A percentile compares a stretch with the other conserved stretches of the same genome.
phyloP scores from a whole-genome alignment of 2,113 vertebrate species.

The Pogonocichla stellata region DNA sequence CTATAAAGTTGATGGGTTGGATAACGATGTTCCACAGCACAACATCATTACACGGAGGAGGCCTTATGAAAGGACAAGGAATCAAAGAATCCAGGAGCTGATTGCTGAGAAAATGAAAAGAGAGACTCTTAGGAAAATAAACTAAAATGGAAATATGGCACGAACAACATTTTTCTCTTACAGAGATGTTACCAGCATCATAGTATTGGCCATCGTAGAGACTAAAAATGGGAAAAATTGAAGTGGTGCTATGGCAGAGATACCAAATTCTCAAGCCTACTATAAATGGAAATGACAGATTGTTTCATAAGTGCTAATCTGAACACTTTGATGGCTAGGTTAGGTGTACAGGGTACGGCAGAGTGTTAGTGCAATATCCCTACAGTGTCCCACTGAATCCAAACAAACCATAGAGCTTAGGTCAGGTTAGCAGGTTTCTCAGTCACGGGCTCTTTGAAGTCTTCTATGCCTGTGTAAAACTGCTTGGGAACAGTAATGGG shows the following conservation, averaged over 20 bases:
- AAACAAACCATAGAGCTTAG: background rate
- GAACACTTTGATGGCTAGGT: slow-evolving; percentile 19
- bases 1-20: slow-evolving; percentile 71
- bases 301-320: slow-evolving; percentile 36
- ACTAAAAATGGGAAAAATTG: background rate
- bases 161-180: slow-evolving; percentile 78
- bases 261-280: slow-evolving; percentile 57
- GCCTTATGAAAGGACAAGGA: slow-evolving; percentile 87
- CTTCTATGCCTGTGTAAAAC: background rate
- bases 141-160: slow-evolving; percentile 72
- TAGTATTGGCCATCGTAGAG: slow-evolving; percentile 5
- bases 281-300: slow-evolving; percentile 25
- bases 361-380: slow-evolving; percentile 56
- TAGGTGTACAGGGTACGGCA: slow-evolving; percentile 29
- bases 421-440: slow-evolving; percentile 22
- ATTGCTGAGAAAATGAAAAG: slow-evolving; percentile 85
- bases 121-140: slow-evolving; percentile 83
- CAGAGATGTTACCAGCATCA: slow-evolving; percentile 75
- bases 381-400: background rate
- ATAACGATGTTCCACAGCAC: slow-evolving; percentile 81
- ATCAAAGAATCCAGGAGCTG: slow-evolving; percentile 94
- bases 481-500: background rate
- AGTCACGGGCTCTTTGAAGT: background rate
- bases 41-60: slow-evolving; percentile 85
- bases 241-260: slow-evolving; percentile 65